Conservation (phyloP, 2,797 vertebrate species). For the Enteromius argenteus region DNA sequence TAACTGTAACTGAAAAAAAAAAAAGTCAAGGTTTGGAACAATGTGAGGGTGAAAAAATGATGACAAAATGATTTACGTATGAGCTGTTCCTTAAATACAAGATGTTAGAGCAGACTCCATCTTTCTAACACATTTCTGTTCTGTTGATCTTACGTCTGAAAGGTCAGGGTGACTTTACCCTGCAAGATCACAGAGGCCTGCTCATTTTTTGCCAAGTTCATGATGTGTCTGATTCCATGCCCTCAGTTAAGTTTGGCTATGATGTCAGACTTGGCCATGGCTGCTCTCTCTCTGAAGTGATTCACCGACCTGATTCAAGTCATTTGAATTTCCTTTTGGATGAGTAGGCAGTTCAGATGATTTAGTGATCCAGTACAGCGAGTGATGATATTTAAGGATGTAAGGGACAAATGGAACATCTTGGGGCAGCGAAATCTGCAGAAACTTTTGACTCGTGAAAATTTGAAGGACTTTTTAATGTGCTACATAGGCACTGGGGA, state of each 20-base stretch:
- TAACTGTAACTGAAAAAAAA: background rate
- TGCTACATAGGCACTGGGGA: constrained; percentile 53
- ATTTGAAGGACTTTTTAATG: constrained; percentile 76
- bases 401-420: constrained; percentile 63
- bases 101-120: background rate
- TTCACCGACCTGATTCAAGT: constrained; percentile 33
- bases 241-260: constrained; percentile 16
- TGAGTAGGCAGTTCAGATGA: constrained; percentile 46
- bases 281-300: constrained; percentile 26
- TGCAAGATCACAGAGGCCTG: constrained; percentile 17
- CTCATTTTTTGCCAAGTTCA: constrained; percentile 22
- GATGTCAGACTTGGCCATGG: constrained; percentile 21
- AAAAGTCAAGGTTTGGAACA: background rate
- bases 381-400: constrained; percentile 65
- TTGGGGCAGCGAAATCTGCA: constrained; percentile 59
- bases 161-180: constrained; percentile 13
- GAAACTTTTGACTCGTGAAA: constrained; percentile 69
- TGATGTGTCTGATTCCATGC: constrained; percentile 27
- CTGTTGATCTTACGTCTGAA: constrained; percentile 4
- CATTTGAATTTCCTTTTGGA: constrained; percentile 36
- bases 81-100: constrained; percentile 4
- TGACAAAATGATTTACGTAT: background rate
- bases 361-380: constrained; percentile 38
- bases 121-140: constrained; percentile 6
- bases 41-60: background rate